Evolutionary conservation across 1,140 invertebrate species (phyloP).

Genomic region (Agrypnia vestita): DNA sequence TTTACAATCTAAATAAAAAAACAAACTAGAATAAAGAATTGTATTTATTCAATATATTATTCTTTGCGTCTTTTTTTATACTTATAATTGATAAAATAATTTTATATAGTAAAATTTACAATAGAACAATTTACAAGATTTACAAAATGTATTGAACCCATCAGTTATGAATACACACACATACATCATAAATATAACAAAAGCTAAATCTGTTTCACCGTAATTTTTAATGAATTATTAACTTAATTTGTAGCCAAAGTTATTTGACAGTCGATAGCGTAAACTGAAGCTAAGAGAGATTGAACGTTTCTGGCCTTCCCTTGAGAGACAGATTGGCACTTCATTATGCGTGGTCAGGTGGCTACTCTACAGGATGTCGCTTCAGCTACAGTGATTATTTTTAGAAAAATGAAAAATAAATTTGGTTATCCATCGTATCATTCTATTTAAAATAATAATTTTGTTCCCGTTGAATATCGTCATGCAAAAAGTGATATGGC

Average conservation of each 20-base stretch:
- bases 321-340: not conserved
- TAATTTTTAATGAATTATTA: constrained; percentile 12
- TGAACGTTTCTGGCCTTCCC: not conserved
- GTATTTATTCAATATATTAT: constrained; percentile 58
- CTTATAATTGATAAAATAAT: constrained; percentile 56
- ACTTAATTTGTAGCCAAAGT: constrained; percentile 24
- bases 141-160: constrained; percentile 52
- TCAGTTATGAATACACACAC: constrained; percentile 9
- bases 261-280: not conserved
- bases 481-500: constrained; percentile 43
- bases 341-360: not conserved
- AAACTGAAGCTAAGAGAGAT: not conserved
- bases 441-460: not conserved
- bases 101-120: constrained; percentile 60
- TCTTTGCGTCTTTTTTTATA: constrained; percentile 57
- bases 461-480: constrained; percentile 45
- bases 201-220: not conserved
- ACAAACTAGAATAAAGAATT: constrained; percentile 50
- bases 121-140: constrained; percentile 60
- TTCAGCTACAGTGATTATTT: not conserved
- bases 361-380: not conserved
- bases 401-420: not conserved
- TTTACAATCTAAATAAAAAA: not conserved
- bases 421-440: no score
- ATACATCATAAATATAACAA: constrained; percentile 41